Evolutionary conservation across 2,797 vertebrate genomes (phyloP), one percentile per base, ranked within the genome.

Genomic region (Acipenser oxyrinchus): DNA sequence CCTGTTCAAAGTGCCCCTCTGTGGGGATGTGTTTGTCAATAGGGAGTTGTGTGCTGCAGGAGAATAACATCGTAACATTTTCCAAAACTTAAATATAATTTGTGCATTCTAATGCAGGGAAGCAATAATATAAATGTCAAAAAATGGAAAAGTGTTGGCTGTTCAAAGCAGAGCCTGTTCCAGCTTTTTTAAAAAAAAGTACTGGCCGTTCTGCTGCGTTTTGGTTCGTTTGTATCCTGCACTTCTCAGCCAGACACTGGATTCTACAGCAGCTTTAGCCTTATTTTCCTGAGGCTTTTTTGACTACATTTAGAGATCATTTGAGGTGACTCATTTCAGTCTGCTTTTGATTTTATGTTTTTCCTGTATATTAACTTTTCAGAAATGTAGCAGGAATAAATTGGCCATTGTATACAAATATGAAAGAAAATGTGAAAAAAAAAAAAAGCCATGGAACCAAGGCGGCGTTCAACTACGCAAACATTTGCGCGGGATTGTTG

Each of bases 1-100:
- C 23, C 23, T 3, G 23, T 15, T 66, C 52, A 69, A 63, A 59
- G 59, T 53, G 53, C 9, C 3, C 66, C 57, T 67, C 49, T 60
- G 57, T 57, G 55, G 49, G 49, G 48, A 67, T 23, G 48, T 49
- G 48, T 51, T 60, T 15, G 58, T 50, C 10, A 57, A 51, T 23
- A 61, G 52, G 48, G 62, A 58, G 48, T 49, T 6, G 66, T 4
- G 57, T 18, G 50, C 60, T 49, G 60, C 65, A 37, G 49, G 57
- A 37, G 23, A 37, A 37, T 37, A 37, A 37, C 23, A 37, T 4
- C 1, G 15, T 37, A 37, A 37, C 23, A 37, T 37, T 37, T 37
- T 37, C 23, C 23, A 53, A 53, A n/a, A 13, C 12, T 10, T 58
- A n/a, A n/a, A n/a, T n/a, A 6, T 13, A 12, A 10, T 58, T 58